phyloP scores from a whole-genome alignment of 1,140 invertebrate species.

The Nephila pilipes region DNA sequence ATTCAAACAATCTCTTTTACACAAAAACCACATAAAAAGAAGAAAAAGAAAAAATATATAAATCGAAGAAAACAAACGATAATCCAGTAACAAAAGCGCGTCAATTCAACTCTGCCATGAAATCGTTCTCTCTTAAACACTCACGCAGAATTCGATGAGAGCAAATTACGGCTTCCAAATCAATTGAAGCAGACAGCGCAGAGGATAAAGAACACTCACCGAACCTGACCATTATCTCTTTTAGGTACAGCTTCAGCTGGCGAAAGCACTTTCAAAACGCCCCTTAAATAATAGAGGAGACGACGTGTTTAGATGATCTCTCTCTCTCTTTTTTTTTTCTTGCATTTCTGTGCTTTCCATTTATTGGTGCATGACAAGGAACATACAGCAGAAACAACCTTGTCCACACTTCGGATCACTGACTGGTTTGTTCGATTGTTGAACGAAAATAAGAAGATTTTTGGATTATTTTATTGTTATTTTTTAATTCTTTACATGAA shows the following conservation, averaged over 20 bases:
- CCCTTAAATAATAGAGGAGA: neutral
- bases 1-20: too few relatives aligned
- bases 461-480: too few relatives aligned
- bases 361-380: neutral
- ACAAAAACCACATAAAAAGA: neutral
- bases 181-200: neutral
- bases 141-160: neutral
- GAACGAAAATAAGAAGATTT: neutral
- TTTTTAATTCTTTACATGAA: neutral
- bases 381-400: neutral
- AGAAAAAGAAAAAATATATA: neutral
- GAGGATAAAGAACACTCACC: neutral
- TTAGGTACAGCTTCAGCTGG: neutral
- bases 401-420: neutral
- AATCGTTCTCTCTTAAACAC: neutral
- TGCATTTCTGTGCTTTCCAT: neutral
- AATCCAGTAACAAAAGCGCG: neutral
- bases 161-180: neutral
- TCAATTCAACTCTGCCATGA: neutral
- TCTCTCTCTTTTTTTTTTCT: neutral
- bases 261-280: neutral
- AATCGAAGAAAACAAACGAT: neutral
- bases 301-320: neutral
- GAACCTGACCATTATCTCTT: neutral
- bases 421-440: neutral